Evolutionary conservation across 2,113 vertebrate genomes (phyloP).

Genomic region (Bombycilla garrulus): DNA sequence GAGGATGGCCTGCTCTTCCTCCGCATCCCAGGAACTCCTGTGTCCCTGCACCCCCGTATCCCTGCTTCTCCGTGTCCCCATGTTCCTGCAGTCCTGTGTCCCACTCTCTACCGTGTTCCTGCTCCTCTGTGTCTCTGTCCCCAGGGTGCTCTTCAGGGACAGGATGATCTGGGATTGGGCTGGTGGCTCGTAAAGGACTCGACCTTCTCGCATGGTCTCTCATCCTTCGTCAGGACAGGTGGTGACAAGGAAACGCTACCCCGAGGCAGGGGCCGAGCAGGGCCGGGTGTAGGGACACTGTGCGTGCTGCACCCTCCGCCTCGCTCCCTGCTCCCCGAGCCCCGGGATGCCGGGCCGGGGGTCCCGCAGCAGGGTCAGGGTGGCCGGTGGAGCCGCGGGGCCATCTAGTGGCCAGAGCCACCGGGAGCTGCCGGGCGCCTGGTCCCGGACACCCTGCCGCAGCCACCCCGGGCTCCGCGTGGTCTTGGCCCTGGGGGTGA

Average conservation of each 20-base stretch:
- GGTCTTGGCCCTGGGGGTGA: not conserved
- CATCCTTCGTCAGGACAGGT: not conserved
- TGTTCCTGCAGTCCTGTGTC: not conserved
- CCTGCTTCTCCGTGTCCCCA: not conserved
- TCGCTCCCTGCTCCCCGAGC: too few relatives aligned
- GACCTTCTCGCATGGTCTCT: not conserved
- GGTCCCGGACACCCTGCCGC: not conserved
- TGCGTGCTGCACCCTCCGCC: too few relatives aligned
- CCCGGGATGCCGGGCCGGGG: not conserved
- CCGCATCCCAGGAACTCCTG: not conserved
- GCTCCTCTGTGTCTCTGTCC: not conserved
- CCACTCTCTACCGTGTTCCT: not conserved
- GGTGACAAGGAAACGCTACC: not conserved
- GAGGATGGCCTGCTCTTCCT: not conserved
- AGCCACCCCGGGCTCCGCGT: not conserved
- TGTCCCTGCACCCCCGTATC: too few relatives aligned
- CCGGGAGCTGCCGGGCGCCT: not conserved
- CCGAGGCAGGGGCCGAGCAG: not conserved
- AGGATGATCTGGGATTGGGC: not conserved
- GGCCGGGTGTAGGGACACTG: not conserved
- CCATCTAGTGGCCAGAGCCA: not conserved
- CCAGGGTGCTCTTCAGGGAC: not conserved
- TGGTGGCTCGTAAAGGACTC: not conserved
- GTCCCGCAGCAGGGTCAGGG: not conserved
- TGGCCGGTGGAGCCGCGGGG: not conserved